Evolutionary conservation across 2,113 vertebrate genomes (phyloP), one percentile per base, ranked within the genome.

Genomic region (Phaethon lepturus): DNA sequence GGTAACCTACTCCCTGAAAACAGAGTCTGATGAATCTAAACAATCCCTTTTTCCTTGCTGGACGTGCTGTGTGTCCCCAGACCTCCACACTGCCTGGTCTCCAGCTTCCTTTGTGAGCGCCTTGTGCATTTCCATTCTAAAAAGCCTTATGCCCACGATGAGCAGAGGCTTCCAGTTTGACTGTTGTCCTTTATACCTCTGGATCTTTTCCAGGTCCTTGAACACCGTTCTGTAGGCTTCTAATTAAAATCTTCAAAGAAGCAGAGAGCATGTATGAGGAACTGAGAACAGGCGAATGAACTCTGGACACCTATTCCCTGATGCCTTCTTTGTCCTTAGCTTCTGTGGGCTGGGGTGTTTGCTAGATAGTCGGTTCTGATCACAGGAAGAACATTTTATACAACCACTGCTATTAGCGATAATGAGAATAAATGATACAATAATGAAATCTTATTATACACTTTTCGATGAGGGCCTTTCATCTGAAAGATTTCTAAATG

Each of bases 171-270:
- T 64, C 66, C 49, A 7, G 83, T 82, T 58, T 83, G 26, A 35
- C 35, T 45, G 3, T 12, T 94, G 80, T 93, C 86, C 69, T 93
- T 95, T 58, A 29, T 35, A 66, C 62, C 77, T 89, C 84, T 93
- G 86, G 83, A 69, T 69, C 95, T 94, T 55, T 78, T 93, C 86
- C 89, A 94, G 90, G 53, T 63, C 58, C 53, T 44, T 52, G 15
- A 93, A 63, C 17, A n/a, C 56, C 3, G 0, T 92, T 94, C 64
- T 2, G 0, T 47, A 72, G 79, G 60, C 64, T 93, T 64, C 86
- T 94, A 89, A 97, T 97, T 96, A 95, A 96, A 95, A 90, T 85
- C 93, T 95, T 97, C 96, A 95, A 91, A 95, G 93, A 52, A 87
- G 49, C 68, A 3, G 33, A 50, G 69, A 69, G 79, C 80, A 77